Evolutionary conservation across 2,113 vertebrate genomes (phyloP).

Genomic region (Donacobius atricapilla): DNA sequence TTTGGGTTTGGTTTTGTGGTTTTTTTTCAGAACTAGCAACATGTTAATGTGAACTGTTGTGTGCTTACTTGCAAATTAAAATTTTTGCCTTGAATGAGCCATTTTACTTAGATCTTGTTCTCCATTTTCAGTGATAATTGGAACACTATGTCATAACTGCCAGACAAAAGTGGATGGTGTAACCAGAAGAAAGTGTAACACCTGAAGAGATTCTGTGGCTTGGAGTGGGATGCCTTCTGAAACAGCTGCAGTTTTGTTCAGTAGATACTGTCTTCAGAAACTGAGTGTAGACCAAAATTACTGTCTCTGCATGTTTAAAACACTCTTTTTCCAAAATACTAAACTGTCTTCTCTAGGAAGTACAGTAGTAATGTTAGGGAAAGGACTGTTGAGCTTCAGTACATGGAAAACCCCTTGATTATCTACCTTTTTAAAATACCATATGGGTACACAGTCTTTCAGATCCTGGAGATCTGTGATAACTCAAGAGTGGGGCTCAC

Average conservation of each 20-base stretch:
- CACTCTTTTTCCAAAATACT: fast-evolving
- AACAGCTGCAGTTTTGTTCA: neutral
- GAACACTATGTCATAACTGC: neutral
- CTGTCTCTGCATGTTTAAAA: neutral
- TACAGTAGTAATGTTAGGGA: neutral
- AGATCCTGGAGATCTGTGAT: neutral
- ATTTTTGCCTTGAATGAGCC: neutral
- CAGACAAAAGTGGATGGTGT: neutral
- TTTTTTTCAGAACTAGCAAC: neutral
- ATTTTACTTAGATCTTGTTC: neutral
- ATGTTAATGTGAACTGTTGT: neutral
- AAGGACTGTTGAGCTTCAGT: neutral
- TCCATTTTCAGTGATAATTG: constrained; percentile 45
- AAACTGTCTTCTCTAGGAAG: neutral
- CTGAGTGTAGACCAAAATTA: neutral
- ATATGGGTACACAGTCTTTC: neutral
- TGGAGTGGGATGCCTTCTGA: neutral
- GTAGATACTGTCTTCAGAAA: neutral
- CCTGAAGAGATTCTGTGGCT: neutral
- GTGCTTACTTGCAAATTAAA: neutral
- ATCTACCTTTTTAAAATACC: neutral
- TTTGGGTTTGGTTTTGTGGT: fast-evolving
- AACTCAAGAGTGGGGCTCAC: neutral
- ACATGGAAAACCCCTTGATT: fast-evolving
- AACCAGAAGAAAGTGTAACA: neutral